Evolutionary conservation across 2,797 vertebrate species (phyloP).

Genomic region (Poliocrania exsul): DNA sequence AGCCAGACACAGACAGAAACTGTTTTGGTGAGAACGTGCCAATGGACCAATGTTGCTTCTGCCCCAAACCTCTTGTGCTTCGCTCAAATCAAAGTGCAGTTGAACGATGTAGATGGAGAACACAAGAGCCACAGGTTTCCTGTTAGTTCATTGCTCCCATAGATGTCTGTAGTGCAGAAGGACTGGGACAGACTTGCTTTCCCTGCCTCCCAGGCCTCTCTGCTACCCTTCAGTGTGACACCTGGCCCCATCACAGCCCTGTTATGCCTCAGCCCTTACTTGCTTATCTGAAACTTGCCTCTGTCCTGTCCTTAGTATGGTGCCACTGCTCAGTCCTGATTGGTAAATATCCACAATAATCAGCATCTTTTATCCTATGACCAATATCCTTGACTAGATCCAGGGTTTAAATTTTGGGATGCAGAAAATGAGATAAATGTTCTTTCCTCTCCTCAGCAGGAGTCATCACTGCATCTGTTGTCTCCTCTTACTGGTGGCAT

Average conservation of each 20-base stretch:
- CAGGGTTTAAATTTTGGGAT: neutral
- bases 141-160: neutral
- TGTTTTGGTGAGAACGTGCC: neutral
- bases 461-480: accelerated
- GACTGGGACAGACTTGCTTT: neutral
- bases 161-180: neutral
- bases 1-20: neutral
- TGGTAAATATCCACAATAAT: neutral
- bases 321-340: accelerated
- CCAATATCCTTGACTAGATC: accelerated
- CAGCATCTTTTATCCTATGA: neutral
- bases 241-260: neutral
- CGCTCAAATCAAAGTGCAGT: neutral
- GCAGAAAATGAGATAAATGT: neutral
- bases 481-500: neutral
- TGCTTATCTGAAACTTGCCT: neutral
- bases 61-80: neutral
- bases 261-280: neutral
- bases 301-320: neutral
- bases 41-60: accelerated
- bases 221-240: neutral
- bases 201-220: neutral
- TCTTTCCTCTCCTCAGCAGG: neutral
- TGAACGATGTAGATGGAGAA: neutral
- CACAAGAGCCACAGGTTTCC: neutral